A percentile compares a stretch with the other conserved stretches of the same genome.
These are phyloP conservation scores for Noctua comes DNA, from an alignment of 2,888 invertebrate genomes.

Conservation along the genomic window DNA sequence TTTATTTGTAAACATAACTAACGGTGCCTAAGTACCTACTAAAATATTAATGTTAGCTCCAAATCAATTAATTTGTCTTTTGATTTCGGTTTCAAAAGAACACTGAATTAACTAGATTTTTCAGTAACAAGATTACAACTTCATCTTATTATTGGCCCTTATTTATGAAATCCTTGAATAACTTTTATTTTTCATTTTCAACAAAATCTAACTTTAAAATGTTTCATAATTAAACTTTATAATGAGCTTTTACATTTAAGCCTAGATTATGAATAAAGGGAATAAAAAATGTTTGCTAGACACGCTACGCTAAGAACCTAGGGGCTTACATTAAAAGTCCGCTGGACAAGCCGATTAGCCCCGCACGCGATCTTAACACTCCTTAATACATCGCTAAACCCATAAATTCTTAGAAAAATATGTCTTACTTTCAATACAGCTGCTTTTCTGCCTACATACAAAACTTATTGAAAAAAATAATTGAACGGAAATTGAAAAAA, in stretches of 20 bases:
- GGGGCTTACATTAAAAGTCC: constrained; percentile 32
- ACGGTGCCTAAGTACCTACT: not conserved
- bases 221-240: constrained; percentile 14
- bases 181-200: not conserved
- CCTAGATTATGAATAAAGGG: constrained; percentile 21
- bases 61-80: not conserved
- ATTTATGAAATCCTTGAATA: not conserved
- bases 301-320: constrained; percentile 39
- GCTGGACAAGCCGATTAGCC: constrained; percentile 41
- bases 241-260: constrained; percentile 15
- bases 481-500: too few relatives aligned
- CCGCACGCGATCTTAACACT: constrained; percentile 28
- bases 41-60: not conserved
- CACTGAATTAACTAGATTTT: not conserved
- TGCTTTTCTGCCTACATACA: not conserved
- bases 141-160: too few relatives aligned
- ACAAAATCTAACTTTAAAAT: constrained; percentile 12
- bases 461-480: too few relatives aligned
- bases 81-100: not conserved
- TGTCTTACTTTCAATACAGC: not conserved
- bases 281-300: constrained; percentile 28
- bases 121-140: not conserved
- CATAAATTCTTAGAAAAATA: not conserved
- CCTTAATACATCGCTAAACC: constrained; percentile 6
- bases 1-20: not conserved